Evolutionary conservation across 1,140 invertebrate species (phyloP).

Genomic region (Kradibia gibbosae): DNA sequence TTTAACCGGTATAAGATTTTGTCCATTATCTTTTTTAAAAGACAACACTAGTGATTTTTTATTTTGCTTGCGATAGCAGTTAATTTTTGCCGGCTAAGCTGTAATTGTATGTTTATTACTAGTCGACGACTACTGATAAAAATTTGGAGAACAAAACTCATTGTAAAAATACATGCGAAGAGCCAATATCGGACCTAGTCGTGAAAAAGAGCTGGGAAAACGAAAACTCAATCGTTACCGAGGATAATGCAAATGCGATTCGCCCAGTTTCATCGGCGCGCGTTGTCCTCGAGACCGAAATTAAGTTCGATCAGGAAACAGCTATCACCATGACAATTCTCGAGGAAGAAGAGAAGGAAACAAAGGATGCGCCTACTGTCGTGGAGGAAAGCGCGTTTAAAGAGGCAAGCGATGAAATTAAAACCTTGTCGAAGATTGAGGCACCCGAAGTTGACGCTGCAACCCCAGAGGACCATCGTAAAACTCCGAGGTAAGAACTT

Average conservation of each 20-base stretch:
- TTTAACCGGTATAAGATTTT: no score
- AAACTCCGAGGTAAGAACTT: slow-evolving; percentile 54
- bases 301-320: slow-evolving; percentile 83
- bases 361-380: slow-evolving; percentile 55
- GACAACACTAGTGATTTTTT: no score
- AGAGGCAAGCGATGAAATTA: slow-evolving; percentile 58
- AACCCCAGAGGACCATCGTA: slow-evolving; percentile 46
- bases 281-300: slow-evolving; percentile 85
- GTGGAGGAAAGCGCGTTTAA: slow-evolving; percentile 72
- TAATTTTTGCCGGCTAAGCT: not conserved
- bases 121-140: not conserved
- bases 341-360: slow-evolving; percentile 75
- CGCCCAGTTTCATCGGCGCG: slow-evolving; percentile 63
- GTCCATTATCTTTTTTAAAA: no score
- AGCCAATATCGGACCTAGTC: not conserved
- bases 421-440: not conserved
- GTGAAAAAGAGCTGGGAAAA: slow-evolving; percentile 53
- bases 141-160: not conserved
- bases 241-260: slow-evolving; percentile 54
- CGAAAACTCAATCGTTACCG: slow-evolving; percentile 49
- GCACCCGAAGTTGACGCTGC: not conserved
- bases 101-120: not conserved
- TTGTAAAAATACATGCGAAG: not conserved
- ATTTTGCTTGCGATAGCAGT: no score
- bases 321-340: slow-evolving; percentile 86